These are phyloP conservation scores for Myopa tessellatipennis DNA, from an alignment of 2,888 invertebrate genomes.

Conservation along the genomic window DNA sequence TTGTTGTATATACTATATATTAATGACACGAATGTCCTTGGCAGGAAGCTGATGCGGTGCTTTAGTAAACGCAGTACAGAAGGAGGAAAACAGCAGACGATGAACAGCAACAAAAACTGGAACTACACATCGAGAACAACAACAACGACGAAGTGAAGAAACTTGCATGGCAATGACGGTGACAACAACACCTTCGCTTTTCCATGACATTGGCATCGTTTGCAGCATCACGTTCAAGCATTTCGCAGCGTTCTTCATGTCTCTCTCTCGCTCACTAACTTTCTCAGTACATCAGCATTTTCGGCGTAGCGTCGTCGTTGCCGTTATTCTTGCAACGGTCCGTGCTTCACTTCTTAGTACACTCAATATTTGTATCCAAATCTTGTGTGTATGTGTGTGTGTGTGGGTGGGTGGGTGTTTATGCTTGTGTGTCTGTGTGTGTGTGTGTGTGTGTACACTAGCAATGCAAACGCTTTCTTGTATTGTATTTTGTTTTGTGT, in stretches of 20 bases:
- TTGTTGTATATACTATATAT: slow-evolving; percentile 45
- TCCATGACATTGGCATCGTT: background rate
- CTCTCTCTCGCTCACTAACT: background rate
- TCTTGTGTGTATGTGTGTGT: background rate
- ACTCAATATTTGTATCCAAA: too few relatives aligned
- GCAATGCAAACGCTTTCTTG: too few relatives aligned
- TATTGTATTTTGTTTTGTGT: too few relatives aligned
- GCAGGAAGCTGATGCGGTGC: slow-evolving; percentile 53
- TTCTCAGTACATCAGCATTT: background rate
- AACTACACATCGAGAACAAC: background rate
- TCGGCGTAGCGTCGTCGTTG: slow-evolving; percentile 36
- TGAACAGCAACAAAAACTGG: slow-evolving; percentile 6
- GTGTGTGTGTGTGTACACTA: background rate
- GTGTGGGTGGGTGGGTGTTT: slow-evolving; percentile 8
- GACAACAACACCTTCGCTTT: background rate
- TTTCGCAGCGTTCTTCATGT: background rate
- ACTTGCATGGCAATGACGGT: background rate
- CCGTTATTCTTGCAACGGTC: slow-evolving; percentile 36
- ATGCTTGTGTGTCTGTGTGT: slow-evolving; percentile 13
- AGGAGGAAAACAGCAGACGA: background rate
- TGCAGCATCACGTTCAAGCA: background rate
- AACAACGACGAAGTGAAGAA: background rate
- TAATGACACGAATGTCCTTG: slow-evolving; percentile 67
- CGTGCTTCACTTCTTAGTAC: too few relatives aligned
- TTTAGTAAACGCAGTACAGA: background rate